Evolutionary conservation across 1,140 invertebrate genomes (phyloP).

Genomic region (Musca vetustissima): DNA sequence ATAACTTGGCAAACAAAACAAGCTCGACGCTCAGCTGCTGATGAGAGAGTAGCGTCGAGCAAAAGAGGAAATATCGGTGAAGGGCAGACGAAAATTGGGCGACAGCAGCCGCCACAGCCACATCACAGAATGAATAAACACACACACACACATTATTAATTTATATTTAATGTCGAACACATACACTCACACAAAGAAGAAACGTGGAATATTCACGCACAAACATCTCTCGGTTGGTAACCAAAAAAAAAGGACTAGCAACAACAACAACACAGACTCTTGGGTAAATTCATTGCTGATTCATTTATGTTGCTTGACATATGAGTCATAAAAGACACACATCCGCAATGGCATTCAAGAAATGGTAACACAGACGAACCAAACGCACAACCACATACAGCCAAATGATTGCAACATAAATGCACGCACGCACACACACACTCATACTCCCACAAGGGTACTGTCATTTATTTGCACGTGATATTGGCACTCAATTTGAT

Average conservation of each 20-base stretch:
- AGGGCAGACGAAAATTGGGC: too few relatives aligned
- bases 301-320: constrained; percentile 9
- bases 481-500: constrained; percentile 6
- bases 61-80: too few relatives aligned
- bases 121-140: background rate
- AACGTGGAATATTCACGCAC: too few relatives aligned
- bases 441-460: too few relatives aligned
- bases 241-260: too few relatives aligned
- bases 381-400: too few relatives aligned
- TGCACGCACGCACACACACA: background rate
- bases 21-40: too few relatives aligned
- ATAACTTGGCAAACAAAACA: constrained; percentile 9
- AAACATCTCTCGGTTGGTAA: too few relatives aligned
- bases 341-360: background rate
- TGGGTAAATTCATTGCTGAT: background rate
- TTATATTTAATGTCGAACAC: too few relatives aligned
- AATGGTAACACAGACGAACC: too few relatives aligned
- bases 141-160: background rate
- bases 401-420: too few relatives aligned
- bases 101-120: background rate
- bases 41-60: too few relatives aligned
- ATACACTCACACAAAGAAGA: background rate
- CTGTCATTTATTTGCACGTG: constrained; percentile 2
- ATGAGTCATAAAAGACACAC: constrained; percentile 8
- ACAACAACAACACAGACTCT: background rate